phyloP scores from a whole-genome alignment of 35 echinoderm and acorn worm species.

The Heliocidaris tuberculata region DNA sequence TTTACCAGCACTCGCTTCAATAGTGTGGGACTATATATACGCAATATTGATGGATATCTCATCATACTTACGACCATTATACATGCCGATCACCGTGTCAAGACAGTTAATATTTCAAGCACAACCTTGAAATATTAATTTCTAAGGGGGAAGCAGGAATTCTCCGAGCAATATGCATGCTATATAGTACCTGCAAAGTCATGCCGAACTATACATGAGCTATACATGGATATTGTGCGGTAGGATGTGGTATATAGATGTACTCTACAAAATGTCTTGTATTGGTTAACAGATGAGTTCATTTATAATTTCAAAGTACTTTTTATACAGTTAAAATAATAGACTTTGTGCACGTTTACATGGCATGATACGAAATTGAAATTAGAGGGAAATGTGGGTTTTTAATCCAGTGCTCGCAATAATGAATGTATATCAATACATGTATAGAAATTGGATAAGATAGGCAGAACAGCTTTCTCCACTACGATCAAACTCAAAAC shows the following conservation, averaged over 20 bases:
- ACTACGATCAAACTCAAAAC: too few relatives aligned
- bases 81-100: not conserved
- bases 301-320: not conserved
- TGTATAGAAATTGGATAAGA: too few relatives aligned
- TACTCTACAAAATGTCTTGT: too few relatives aligned
- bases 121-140: conserved; percentile 31
- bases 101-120: conserved; percentile 13
- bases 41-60: not conserved
- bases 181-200: not conserved
- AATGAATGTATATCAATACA: too few relatives aligned
- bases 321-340: not conserved
- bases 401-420: too few relatives aligned
- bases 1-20: not conserved
- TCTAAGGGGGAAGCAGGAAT: not conserved
- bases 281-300: not conserved
- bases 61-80: not conserved
- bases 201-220: not conserved
- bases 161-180: not conserved
- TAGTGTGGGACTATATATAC: not conserved
- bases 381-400: too few relatives aligned
- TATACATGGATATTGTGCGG: not conserved
- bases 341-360: too few relatives aligned
- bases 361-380: too few relatives aligned
- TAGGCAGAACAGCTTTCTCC: too few relatives aligned
- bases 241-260: not conserved